Conservation (phyloP, 2,113 vertebrate species). For the Gracilinanus agilis region DNA sequence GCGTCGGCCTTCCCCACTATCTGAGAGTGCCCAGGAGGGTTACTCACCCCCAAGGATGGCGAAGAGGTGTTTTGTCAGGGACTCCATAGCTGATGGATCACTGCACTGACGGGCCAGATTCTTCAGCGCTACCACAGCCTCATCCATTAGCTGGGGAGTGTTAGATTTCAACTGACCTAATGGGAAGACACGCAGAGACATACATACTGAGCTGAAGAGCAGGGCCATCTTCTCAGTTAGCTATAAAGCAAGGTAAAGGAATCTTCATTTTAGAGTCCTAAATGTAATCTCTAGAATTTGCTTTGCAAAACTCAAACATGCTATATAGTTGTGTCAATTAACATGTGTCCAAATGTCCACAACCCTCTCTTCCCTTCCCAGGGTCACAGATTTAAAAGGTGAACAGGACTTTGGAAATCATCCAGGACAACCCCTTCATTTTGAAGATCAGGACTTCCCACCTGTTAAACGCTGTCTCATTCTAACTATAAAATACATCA, state of each 20-base stretch:
- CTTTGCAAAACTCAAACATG: neutral
- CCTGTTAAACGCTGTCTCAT: neutral
- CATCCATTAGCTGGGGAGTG: conserved; percentile 94
- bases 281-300: neutral
- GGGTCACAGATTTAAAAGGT: neutral
- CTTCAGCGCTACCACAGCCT: conserved; percentile 92
- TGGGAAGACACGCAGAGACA: conserved; percentile 17
- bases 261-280: neutral
- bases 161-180: conserved; percentile 98
- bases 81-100: conserved; percentile 90
- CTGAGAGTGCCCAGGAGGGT: neutral
- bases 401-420: neutral
- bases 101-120: conserved; percentile 96
- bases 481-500: neutral
- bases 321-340: neutral
- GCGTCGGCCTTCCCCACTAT: neutral
- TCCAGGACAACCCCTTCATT: neutral
- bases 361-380: neutral
- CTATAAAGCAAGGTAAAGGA: neutral
- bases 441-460: neutral
- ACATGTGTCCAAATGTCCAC: neutral
- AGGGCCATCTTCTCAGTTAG: neutral
- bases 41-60: conserved; percentile 93
- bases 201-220: conserved; percentile 14
- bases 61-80: conserved; percentile 92